Evolutionary conservation across 1,140 invertebrate genomes (phyloP).

Genomic region (Scylla paramamosain): DNA sequence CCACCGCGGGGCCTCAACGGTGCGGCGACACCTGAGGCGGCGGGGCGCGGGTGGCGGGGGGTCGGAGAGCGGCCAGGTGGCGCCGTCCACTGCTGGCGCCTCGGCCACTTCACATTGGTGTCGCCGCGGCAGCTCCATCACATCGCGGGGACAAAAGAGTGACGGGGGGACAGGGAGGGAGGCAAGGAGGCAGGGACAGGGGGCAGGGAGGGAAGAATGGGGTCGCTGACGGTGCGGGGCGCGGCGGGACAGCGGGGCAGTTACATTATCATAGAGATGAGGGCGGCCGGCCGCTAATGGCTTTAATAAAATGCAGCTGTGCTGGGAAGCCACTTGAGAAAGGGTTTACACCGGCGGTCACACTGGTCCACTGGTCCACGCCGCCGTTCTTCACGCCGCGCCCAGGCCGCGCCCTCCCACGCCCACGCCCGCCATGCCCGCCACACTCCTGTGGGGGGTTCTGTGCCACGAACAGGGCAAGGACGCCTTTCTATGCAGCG

Average conservation of each 20-base stretch:
- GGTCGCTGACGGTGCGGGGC: neutral
- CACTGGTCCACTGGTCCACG: slow-evolving; percentile 34
- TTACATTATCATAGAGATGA: slow-evolving; percentile 74
- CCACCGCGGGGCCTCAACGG: neutral
- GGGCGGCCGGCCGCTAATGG: slow-evolving; percentile 67
- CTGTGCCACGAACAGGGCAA: no score
- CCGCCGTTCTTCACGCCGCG: neutral
- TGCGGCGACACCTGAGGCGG: neutral
- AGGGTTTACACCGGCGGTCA: slow-evolving; percentile 52
- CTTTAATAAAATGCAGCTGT: slow-evolving; percentile 75
- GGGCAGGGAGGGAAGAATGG: neutral
- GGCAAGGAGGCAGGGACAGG: neutral
- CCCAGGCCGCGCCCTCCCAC: neutral
- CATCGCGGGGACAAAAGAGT: neutral
- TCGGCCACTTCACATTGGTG: neutral
- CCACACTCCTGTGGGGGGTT: neutral
- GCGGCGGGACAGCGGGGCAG: slow-evolving; percentile 36
- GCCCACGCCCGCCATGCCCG: neutral
- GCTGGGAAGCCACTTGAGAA: slow-evolving; percentile 64
- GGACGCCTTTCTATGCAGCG: no score
- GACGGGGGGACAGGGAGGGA: neutral
- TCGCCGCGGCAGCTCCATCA: neutral
- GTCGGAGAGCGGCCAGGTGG: neutral
- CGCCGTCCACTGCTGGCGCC: neutral
- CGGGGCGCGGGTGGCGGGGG: neutral